Conservation (phyloP, 2,888 invertebrate genomes). For the Conomelus anceps region DNA sequence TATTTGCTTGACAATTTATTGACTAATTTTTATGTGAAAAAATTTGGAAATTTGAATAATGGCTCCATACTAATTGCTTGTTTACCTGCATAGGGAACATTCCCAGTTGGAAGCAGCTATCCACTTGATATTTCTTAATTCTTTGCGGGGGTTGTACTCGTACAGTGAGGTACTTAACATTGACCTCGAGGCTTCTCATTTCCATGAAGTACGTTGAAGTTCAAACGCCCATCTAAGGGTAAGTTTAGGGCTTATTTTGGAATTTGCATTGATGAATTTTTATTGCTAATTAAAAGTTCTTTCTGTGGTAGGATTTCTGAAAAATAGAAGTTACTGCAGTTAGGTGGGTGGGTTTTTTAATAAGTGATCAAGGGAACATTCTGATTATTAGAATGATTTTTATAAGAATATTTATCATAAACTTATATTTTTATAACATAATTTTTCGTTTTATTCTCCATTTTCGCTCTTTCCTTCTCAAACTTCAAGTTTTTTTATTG, state of each 20-base stretch:
- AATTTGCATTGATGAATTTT: not conserved
- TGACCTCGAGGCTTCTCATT: not conserved
- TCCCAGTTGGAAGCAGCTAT: not conserved
- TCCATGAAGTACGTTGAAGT: not conserved
- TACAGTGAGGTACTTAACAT: not conserved
- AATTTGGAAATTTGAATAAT: not conserved
- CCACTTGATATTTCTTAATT: not conserved
- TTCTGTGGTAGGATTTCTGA: not conserved
- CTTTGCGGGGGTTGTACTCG: not conserved
- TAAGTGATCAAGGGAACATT: too few species aligned
- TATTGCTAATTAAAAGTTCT: not conserved
- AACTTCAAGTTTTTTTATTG: too few species aligned
- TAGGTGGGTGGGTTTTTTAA: too few species aligned
- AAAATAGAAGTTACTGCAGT: too few species aligned
- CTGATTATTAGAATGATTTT: too few species aligned
- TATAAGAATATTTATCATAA: too few species aligned
- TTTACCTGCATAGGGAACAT: not conserved
- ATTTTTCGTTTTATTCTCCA: too few species aligned
- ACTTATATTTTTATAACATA: too few species aligned
- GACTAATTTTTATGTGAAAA: not conserved
- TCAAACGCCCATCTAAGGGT: not conserved
- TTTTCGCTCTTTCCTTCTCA: too few species aligned
- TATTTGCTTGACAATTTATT: not conserved
- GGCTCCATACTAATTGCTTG: not conserved
- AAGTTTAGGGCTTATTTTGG: not conserved